Conservation (phyloP, 2,113 vertebrate genomes). For the Puffinus mauretanicus region DNA sequence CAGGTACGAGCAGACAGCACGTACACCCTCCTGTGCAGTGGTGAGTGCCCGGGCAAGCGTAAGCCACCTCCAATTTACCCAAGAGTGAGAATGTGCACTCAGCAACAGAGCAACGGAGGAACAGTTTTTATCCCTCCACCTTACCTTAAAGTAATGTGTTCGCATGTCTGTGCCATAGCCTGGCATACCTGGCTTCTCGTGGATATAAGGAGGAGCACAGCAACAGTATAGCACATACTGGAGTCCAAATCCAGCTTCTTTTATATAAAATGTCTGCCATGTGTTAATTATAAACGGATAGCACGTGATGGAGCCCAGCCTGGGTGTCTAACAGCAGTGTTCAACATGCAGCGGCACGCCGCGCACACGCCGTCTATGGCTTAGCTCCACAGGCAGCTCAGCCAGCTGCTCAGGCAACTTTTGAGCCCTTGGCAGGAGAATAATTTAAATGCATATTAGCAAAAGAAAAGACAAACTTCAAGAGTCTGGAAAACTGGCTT, state of each 20-base stretch:
- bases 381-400: background rate
- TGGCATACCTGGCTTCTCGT: rapidly evolving
- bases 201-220: background rate
- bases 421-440: background rate
- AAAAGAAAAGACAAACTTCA: background rate
- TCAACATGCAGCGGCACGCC: rapidly evolving
- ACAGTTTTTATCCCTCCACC: background rate
- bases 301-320: background rate
- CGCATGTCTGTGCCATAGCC: rapidly evolving
- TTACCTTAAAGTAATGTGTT: background rate
- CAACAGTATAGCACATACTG: background rate
- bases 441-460: background rate
- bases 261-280: background rate
- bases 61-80: background rate
- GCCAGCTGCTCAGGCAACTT: background rate
- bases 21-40: rapidly evolving
- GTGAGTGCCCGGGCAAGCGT: background rate
- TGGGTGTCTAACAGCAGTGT: background rate
- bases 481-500: background rate
- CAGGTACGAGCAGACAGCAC: background rate
- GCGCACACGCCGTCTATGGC: rapidly evolving
- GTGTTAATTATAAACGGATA: background rate
- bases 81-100: background rate
- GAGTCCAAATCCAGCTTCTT: background rate
- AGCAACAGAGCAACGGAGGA: background rate